Evolutionary conservation across 2,797 vertebrate genomes (phyloP), one percentile per base, ranked within the genome.

Genomic region (Psittacula derbiana): DNA sequence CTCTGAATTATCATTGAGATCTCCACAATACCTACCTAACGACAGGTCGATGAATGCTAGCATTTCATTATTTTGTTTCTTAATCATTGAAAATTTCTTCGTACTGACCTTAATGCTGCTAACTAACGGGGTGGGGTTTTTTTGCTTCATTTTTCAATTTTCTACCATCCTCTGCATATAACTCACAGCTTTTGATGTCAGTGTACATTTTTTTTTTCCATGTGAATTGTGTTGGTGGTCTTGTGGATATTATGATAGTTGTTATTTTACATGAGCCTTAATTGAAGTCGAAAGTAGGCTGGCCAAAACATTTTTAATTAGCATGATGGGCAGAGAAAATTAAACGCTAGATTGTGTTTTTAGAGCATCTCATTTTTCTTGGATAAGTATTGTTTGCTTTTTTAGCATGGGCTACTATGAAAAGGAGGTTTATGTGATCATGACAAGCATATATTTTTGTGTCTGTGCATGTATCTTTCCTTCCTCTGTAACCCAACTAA

Each of bases 401-500:
- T 76, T 57, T 69, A 75, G 10, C 8, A 10, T 11, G 6, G 17
- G 12, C 17, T 74, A 3, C 70, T 86, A 57, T 0, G 2, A 53
- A 90, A 78, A 69, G 3, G 19, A 61, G 5, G 16, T 58, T 71
- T 75, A 18, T 25, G 15, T 49, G 46, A 61, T 27, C 20, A 8
- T 33, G 47, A 28, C 2, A 64, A 64, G 12, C 13, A n/a, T 70
- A 73, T 36, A 13, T 74, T 12, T 57, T 4, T 20, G 14, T 25
- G 10, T 1, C 0, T 10, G 19, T 7, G 5, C 46, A 5, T 15
- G 3, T 0, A 4, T 10, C 5, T 88, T 86, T 57, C 20, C 27
- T 81, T 61, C 21, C n/a, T 72, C 15, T 24, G 23, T 11, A 83
- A 2, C 15, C 11, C 3, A 2, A 11, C 18, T 43, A 43, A 28